These are phyloP conservation scores for Eugnorisma glareosa DNA, from an alignment of 2,888 invertebrate species.

Conservation along the genomic window DNA sequence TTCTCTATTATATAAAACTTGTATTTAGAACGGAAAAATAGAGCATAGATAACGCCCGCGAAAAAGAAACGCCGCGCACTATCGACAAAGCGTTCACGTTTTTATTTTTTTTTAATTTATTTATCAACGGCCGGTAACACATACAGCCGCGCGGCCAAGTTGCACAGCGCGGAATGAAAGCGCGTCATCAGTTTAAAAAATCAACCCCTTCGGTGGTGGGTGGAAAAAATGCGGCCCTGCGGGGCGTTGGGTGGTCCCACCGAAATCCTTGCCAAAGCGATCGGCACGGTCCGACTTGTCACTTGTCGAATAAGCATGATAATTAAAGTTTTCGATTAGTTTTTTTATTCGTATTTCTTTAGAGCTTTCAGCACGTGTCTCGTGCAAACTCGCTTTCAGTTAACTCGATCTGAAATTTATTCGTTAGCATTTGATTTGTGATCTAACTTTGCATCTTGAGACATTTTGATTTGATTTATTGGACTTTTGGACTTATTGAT, in stretches of 20 bases:
- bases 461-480: slow-evolving; percentile 25
- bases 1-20: slow-evolving; percentile 75
- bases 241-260: slow-evolving; percentile 86
- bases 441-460: slow-evolving; percentile 35
- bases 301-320: slow-evolving; percentile 90
- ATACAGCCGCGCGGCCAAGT: slow-evolving; percentile 90
- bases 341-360: slow-evolving; percentile 73
- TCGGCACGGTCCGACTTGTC: slow-evolving; percentile 89
- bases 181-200: slow-evolving; percentile 92
- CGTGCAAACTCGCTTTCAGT: slow-evolving; percentile 56
- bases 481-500: slow-evolving; percentile 1
- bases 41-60: slow-evolving; percentile 82
- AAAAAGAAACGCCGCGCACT: slow-evolving; percentile 85
- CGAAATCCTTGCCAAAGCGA: slow-evolving; percentile 90
- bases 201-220: slow-evolving; percentile 90
- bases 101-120: slow-evolving; percentile 84
- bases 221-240: slow-evolving; percentile 88
- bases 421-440: slow-evolving; percentile 47
- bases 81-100: slow-evolving; percentile 87
- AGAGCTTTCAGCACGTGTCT: slow-evolving; percentile 70
- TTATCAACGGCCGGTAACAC: slow-evolving; percentile 87
- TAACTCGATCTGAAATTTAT: slow-evolving; percentile 55
- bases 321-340: slow-evolving; percentile 89
- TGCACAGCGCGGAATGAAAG: slow-evolving; percentile 91
- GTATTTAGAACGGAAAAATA: slow-evolving; percentile 80